phyloP scores from a whole-genome alignment of 30 jellyfish, hydroid and myxozoan genomes.

The Kudoa iwatai region DNA sequence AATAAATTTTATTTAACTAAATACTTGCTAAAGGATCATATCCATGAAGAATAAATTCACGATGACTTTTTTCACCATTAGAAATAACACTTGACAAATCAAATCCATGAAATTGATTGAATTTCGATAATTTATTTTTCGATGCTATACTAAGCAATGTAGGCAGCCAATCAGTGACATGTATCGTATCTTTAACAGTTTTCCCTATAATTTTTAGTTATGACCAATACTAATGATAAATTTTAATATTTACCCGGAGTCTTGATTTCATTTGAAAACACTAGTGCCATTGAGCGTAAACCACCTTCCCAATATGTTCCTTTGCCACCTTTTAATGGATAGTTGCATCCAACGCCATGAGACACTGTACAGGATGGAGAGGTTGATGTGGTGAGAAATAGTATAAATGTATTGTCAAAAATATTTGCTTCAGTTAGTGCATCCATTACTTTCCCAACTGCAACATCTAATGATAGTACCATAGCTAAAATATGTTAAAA shows the following conservation, averaged over 20 bases:
- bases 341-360: constrained; percentile 85
- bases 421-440: constrained; percentile 21
- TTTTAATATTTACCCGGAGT: constrained; percentile 6
- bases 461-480: constrained; percentile 64
- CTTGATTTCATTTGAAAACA: constrained; percentile 11
- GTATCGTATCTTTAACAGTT: constrained; percentile 25
- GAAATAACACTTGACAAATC: constrained; percentile 24
- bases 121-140: constrained; percentile 2
- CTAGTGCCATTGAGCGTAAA: constrained; percentile 43
- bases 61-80: constrained; percentile 9
- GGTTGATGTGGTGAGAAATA: constrained; percentile 41
- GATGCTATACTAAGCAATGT: constrained; percentile 20
- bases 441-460: constrained; percentile 26
- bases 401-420: constrained; percentile 13
- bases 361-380: constrained; percentile 9
- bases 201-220: constrained; percentile 8
- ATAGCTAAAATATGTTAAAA: constrained; percentile 8
- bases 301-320: constrained; percentile 97
- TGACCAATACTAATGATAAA: constrained; percentile 1
- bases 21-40: constrained; percentile 59
- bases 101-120: constrained; percentile 37
- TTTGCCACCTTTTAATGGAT: constrained; percentile 71
- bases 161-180: constrained; percentile 87
- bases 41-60: constrained; percentile 40
- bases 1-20: too few species aligned